phyloP scores from a whole-genome alignment of 2,113 vertebrate species.

The Onychorhynchus coronatus region DNA sequence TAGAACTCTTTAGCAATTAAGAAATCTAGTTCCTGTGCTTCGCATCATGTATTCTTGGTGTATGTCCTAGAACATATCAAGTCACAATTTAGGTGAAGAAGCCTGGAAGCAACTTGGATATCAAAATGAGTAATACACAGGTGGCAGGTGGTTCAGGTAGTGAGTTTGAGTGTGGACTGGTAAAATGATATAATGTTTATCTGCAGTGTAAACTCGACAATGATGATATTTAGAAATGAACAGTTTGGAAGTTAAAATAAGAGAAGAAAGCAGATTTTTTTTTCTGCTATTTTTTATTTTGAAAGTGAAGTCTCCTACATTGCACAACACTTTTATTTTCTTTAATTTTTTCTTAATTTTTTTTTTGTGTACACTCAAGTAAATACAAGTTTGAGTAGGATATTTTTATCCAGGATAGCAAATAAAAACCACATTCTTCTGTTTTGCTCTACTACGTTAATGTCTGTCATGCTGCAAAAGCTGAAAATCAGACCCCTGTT shows the following conservation, averaged over 20 bases:
- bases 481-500: background rate
- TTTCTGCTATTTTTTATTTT: background rate
- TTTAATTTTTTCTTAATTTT: too few relatives aligned
- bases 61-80: background rate
- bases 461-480: background rate
- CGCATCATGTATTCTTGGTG: background rate
- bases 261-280: background rate
- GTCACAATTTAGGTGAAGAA: background rate
- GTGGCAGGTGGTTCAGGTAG: background rate
- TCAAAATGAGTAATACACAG: background rate
- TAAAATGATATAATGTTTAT: background rate
- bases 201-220: background rate
- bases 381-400: background rate
- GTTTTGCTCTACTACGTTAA: background rate
- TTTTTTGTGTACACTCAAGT: background rate
- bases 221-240: background rate
- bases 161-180: background rate
- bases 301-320: background rate
- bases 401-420: background rate
- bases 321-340: background rate
- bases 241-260: background rate
- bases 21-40: background rate
- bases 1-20: background rate
- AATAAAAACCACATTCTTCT: background rate
- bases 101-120: background rate